Base-by-base conservation (phyloP, 2,797 vertebrate genomes). In the Gallinago nigripennis region DNA sequence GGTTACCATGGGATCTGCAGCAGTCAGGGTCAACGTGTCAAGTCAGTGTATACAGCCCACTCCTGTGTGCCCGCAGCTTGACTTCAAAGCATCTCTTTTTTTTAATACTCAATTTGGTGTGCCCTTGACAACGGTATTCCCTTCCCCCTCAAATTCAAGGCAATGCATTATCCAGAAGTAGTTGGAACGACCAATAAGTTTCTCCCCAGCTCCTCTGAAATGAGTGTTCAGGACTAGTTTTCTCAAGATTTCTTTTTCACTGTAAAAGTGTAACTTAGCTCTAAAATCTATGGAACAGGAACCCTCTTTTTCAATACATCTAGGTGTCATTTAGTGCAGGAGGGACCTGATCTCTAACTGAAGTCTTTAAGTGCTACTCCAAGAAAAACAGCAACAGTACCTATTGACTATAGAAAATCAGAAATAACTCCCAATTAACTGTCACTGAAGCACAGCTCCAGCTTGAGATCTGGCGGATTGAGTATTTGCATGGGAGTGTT, bases 391-490 rank as follows among this genome's bases (percentile, higher is more conserved):
- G 60, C 46, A 45, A 41, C 37, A 66, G n/a, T 48, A 82, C 79
- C 54, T 63, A 71, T 1, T 31, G 45, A 60, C 28, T 43, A 35
- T 9, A 90, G 66, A 50, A 90, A 90, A 93, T 1, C 16, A 82
- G 78, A 83, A 94, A 56, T 65, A 90, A 79, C 50, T 86, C 21
- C 75, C 39, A 66, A 79, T 86, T 93, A 88, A 88, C 54, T 69
- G 63, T 16, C 70, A 56, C 56, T 68, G 50, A 91, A 84, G 53
- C 50, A 79, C n/a, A 80, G 65, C 27, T 90, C 69, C 45, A 33
- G 21, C 66, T 33, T 54, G 75, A 94, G 78, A 71, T 77, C 57
- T 48, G 31, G 23, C 35, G 20, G 66, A 82, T 11, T 78, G 65
- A 81, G 30, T 70, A 82, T 33, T 73, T 65, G 16, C 64, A 91